Evolutionary conservation across 2,888 invertebrate species (phyloP), one percentile per base, ranked within the genome.

Genomic region (Diarsia dahlii): DNA sequence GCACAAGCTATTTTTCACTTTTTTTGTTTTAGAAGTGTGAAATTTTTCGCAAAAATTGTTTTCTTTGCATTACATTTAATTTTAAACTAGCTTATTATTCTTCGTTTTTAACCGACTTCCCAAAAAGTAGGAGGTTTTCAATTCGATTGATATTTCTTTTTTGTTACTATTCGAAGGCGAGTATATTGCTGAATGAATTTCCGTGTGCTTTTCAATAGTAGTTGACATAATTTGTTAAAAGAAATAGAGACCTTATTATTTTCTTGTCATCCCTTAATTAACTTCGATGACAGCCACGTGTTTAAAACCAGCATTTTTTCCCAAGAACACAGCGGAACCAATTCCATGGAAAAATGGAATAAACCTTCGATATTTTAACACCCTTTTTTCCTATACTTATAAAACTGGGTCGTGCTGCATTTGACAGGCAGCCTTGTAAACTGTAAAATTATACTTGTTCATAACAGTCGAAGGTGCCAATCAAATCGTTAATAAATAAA

Each of bases 401-500:
- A 54, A 12, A 80, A 60, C 39, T 54, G 50, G 60, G 70, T 45
- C 20, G 56, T 62, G 20, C 65, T 63, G 70, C 67, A 69, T 48
- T 62, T 83, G 75, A 83, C 82, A 69, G 18, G 54, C 65, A 82
- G 48, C 82, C 80, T 82, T 70, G 80, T 66, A 15, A 20, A n/a
- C 4, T 54, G 20, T 45, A 1, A 60, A 46, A 20, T 67, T 46
- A 45, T 46, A n/a, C 48, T 50, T 39, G 20, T 66, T 63, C 28
- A 62, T 70, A 70, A n/a, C 67, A n/a, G 13, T 39, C 45, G 62
- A 50, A 54, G 66, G 82, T 62, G 23, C 28, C 62, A 84, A 82
- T 82, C 76, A 71, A 64, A n/a, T 1, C 8, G 20, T 86, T 54
- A 88, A 88, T 88, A 84, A 88, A 66, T 86, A 84, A 87, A 58